Evolutionary conservation across 2,797 vertebrate species (phyloP).

Genomic region (Thunnus albacares): DNA sequence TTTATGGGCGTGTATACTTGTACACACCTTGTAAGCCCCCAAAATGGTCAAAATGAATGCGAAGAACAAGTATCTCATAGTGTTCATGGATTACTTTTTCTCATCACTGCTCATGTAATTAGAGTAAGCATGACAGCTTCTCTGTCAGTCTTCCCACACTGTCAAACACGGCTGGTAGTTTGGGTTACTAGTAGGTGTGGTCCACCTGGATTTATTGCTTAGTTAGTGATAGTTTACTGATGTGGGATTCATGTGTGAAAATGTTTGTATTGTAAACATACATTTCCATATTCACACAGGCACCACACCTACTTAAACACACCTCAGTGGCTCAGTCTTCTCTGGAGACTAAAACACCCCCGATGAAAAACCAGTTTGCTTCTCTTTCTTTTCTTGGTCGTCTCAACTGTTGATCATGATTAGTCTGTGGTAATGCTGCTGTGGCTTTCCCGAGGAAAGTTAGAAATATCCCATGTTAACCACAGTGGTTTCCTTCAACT

Average conservation of each 20-base stretch:
- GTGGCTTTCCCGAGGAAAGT: neutral
- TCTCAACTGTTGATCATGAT: slow-evolving; percentile 1
- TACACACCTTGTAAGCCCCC: neutral
- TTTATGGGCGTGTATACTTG: neutral
- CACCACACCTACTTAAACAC: neutral
- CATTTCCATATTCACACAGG: neutral
- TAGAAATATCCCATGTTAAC: neutral
- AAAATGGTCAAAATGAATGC: neutral
- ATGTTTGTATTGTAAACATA: slow-evolving; percentile 12
- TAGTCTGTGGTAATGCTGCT: neutral
- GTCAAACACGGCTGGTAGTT: neutral
- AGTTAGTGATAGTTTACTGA: neutral
- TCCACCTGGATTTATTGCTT: neutral
- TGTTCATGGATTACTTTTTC: neutral
- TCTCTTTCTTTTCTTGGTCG: neutral
- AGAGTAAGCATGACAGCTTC: slow-evolving; percentile 22
- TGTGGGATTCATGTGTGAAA: neutral
- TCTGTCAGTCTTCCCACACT: neutral
- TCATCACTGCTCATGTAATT: neutral
- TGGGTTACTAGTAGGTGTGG: slow-evolving; percentile 12
- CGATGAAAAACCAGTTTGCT: neutral
- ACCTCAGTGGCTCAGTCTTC: slow-evolving; percentile 3
- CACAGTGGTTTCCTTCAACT: neutral
- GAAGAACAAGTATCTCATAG: neutral
- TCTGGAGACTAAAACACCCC: neutral